Evolutionary conservation across 2,113 vertebrate genomes (phyloP).

Genomic region (Merops nubicus): DNA sequence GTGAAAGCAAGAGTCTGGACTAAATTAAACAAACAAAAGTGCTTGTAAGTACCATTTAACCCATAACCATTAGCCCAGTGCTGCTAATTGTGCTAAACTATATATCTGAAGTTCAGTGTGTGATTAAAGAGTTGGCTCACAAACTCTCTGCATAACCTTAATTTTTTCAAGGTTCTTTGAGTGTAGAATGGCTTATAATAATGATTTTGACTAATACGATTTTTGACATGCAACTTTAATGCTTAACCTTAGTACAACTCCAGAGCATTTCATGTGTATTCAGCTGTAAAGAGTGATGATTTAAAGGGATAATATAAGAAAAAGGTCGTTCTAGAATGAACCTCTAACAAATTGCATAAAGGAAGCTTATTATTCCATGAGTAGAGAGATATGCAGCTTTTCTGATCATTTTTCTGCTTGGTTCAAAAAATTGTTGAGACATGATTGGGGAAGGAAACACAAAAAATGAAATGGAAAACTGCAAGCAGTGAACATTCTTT

Average conservation of each 20-base stretch:
- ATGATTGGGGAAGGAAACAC: slow-evolving; percentile 78
- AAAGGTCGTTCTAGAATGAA: slow-evolving; percentile 87
- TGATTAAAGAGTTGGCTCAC: slow-evolving; percentile 82
- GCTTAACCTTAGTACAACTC: slow-evolving; percentile 87
- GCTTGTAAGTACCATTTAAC: slow-evolving; percentile 54
- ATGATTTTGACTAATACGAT: slow-evolving; percentile 88
- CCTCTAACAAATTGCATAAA: slow-evolving; percentile 86
- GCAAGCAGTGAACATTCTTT: slow-evolving; percentile 77
- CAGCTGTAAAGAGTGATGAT: slow-evolving; percentile 88
- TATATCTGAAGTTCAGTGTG: slow-evolving; percentile 70
- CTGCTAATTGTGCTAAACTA: slow-evolving; percentile 77
- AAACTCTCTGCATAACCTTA: slow-evolving; percentile 85
- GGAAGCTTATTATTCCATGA: slow-evolving; percentile 82
- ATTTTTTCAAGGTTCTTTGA: slow-evolving; percentile 88
- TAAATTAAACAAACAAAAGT: slow-evolving; percentile 76
- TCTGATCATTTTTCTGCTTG: slow-evolving; percentile 81
- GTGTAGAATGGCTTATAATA: slow-evolving; percentile 87
- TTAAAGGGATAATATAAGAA: slow-evolving; percentile 88
- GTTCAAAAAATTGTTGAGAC: slow-evolving; percentile 80
- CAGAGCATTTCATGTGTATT: slow-evolving; percentile 86
- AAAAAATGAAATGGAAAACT: slow-evolving; percentile 79
- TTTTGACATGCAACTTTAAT: slow-evolving; percentile 89
- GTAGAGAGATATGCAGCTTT: slow-evolving; percentile 76
- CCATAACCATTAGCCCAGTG: slow-evolving; percentile 64
- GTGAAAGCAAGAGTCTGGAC: slow-evolving; percentile 67